Percentiles rank a stretch among this genome's conserved stretches.
These are phyloP conservation scores for Calliphora vomitoria DNA, from an alignment of 2,888 invertebrate genomes.

Conservation along the genomic window DNA sequence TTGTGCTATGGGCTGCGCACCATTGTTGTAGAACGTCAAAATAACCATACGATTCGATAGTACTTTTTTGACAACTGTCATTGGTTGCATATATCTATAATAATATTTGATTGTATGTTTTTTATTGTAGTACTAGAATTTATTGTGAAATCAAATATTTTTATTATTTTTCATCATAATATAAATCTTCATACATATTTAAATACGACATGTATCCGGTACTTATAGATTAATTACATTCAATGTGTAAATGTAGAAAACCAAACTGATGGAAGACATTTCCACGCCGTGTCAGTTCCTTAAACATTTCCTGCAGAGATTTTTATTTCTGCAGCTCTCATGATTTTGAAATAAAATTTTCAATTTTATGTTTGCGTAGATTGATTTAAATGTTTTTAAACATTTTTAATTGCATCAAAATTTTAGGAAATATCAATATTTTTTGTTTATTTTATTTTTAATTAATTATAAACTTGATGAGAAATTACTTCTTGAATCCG, in stretches of 20 bases:
- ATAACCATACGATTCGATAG: too few species aligned
- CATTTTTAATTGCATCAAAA: conserved; percentile 63
- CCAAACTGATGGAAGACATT: not conserved
- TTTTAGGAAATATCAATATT: conserved; percentile 36
- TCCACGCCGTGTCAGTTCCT: not conserved
- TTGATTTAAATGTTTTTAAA: conserved; percentile 68
- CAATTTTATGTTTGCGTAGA: conserved; percentile 23
- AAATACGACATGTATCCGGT: conserved; percentile 10
- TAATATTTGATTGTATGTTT: too few species aligned
- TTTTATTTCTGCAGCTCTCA: not conserved
- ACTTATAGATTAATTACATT: not conserved
- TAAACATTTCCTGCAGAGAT: conserved; percentile 28
- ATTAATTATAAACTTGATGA: conserved; percentile 48
- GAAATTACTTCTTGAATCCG: not conserved
- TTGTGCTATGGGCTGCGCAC: too few species aligned
- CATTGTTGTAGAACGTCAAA: too few species aligned
- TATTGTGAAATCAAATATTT: not conserved
- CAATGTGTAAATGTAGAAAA: conserved; percentile 1
- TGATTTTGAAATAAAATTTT: not conserved
- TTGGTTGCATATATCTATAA: too few species aligned
- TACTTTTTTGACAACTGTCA: too few species aligned
- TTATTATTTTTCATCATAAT: not conserved
- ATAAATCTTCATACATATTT: not conserved
- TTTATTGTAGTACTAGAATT: not conserved
- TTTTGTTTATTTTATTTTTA: conserved; percentile 14